Evolutionary conservation across 2,797 vertebrate species (phyloP), one percentile per base, ranked within the genome.

Genomic region (Tiaroga cobitis): DNA sequence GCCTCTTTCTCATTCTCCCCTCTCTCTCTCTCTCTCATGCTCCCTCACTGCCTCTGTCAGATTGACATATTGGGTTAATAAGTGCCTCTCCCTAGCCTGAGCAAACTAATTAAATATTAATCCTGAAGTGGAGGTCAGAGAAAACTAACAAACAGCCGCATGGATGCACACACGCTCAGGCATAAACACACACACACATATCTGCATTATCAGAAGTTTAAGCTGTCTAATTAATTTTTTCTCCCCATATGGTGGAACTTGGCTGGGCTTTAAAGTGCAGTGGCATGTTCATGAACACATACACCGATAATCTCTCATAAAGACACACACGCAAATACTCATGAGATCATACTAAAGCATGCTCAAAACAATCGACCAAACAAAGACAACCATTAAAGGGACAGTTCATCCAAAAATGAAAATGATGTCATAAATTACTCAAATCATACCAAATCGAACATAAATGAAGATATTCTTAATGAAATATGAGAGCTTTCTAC

Each of bases 11-110:
- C 56, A 41, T 43, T 51, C 41, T 63, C 24, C 67, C 19, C 51
- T 54, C 51, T n/a, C 56, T 61, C 56, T 61, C 56, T 13, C 59
- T 61, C 80, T 73, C 70, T 41, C 11, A 29, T 13, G 21, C 74
- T 79, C 59, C 26, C 83, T 82, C 79, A 34, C 72, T 59, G 37
- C 63, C 78, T 69, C 79, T 87, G 87, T 85, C 84, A 88, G 84
- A 88, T 80, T 88, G 87, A 85, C 87, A 85, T 88, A 85, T 80
- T 80, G 87, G 87, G 87, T 85, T 88, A 88, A 88, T 88, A 88
- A 88, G 84, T 83, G 80, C 81, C 80, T 80, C 65, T 83, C 69
- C 81, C 84, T 80, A 63, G 84, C 83, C 84, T 80, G 46, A 84
- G 86, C 80, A 83, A 85, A 85, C 84, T 88, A 72, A 88, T 88